phyloP scores from a whole-genome alignment of 2,113 vertebrate species.

The Rhegmatorhina hoffmannsi region DNA sequence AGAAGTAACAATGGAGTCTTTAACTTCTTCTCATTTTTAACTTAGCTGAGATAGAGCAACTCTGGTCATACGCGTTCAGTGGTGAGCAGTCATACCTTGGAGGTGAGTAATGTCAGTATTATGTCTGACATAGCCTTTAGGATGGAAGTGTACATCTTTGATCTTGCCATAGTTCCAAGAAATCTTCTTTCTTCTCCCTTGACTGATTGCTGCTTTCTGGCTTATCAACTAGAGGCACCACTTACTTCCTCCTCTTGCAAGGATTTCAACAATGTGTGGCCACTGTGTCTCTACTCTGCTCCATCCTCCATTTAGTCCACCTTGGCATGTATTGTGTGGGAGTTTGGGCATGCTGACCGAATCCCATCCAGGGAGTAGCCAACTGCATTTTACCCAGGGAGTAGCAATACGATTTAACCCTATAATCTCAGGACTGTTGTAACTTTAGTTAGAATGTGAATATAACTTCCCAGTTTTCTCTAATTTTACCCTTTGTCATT shows the following conservation, averaged over 20 bases:
- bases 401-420: background rate
- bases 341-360: background rate
- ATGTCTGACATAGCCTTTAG: background rate
- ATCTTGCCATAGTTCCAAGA: background rate
- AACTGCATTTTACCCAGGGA: background rate
- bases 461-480: background rate
- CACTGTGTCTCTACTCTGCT: background rate
- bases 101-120: background rate
- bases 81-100: background rate
- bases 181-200: background rate
- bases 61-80: background rate
- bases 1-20: background rate
- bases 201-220: background rate
- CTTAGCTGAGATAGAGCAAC: background rate
- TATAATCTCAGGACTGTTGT: background rate
- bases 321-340: background rate
- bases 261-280: background rate
- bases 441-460: background rate
- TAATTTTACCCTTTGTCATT: background rate
- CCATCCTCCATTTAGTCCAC: background rate
- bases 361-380: background rate
- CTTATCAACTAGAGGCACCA: background rate
- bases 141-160: background rate
- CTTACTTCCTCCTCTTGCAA: background rate
- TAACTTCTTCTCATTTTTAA: background rate